These are phyloP conservation scores for Oscheius sp. DNA, from an alignment of 2,888 invertebrate species.

Conservation along the genomic window DNA sequence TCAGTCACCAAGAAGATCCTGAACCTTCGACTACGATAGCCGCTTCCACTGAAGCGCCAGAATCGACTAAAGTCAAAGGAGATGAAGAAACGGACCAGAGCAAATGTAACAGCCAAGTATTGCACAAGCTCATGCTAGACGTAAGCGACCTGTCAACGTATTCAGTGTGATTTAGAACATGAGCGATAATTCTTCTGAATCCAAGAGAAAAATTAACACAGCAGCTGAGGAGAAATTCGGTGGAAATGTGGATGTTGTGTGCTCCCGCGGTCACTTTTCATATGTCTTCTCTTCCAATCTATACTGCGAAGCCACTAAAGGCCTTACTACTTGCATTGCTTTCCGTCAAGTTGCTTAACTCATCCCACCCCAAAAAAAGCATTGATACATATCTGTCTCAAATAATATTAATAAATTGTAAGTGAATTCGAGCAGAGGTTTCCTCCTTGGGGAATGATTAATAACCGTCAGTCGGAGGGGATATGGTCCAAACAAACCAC, in stretches of 20 bases:
- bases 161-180: constrained; percentile 59
- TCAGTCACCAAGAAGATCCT: constrained; percentile 35
- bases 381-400: background rate
- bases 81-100: constrained; percentile 37
- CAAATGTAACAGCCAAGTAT: constrained; percentile 62
- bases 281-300: constrained; percentile 64
- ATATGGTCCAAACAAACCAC: background rate
- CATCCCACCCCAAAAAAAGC: background rate
- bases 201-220: constrained; percentile 62
- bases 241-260: constrained; percentile 68
- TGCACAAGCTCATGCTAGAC: constrained; percentile 62
- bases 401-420: background rate
- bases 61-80: constrained; percentile 30
- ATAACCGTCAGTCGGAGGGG: background rate
- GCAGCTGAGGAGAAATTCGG: constrained; percentile 62
- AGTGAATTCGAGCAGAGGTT: background rate
- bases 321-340: constrained; percentile 60
- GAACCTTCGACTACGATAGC: constrained; percentile 29
- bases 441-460: constrained; percentile 1
- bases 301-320: constrained; percentile 60
- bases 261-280: constrained; percentile 67
- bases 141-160: constrained; percentile 34
- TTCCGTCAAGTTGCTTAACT: constrained; percentile 54
- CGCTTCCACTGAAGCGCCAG: constrained; percentile 15
- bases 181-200: constrained; percentile 61